Conservation (phyloP, 2,797 vertebrate genomes). For the Hephaestus fuliginosus region DNA sequence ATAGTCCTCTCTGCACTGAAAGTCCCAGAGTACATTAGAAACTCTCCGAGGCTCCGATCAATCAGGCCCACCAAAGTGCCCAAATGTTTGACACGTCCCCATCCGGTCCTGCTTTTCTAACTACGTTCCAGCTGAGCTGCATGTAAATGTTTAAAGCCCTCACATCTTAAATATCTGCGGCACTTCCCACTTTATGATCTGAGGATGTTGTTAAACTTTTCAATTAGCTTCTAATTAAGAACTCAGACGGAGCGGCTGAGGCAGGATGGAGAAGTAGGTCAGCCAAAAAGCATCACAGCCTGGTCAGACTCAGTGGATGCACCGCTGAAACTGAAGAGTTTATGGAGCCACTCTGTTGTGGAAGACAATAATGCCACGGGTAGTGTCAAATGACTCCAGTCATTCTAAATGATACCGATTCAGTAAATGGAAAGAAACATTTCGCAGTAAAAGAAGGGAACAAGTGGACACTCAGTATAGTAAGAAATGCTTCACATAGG, state of each 20-base stretch:
- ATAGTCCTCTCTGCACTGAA: conserved; percentile 19
- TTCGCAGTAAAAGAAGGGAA: not conserved
- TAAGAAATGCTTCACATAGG: no score
- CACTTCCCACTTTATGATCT: conserved; percentile 47
- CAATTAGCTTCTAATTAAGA: conserved; percentile 62
- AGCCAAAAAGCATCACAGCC: conserved; percentile 17
- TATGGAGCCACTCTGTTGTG: not conserved
- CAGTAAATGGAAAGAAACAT: not conserved
- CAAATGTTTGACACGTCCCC: conserved; percentile 47
- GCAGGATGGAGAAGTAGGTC: conserved; percentile 41
- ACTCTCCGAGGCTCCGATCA: conserved; percentile 58
- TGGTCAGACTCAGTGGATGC: not conserved
- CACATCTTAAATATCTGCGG: conserved; percentile 50
- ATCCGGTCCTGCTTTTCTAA: conserved; percentile 29
- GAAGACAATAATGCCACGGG: not conserved
- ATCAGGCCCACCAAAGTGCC: conserved; percentile 48
- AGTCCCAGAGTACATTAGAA: conserved; percentile 42
- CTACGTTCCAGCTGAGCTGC: conserved; percentile 17
- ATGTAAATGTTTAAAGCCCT: conserved; percentile 54
- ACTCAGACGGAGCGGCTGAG: conserved; percentile 33
- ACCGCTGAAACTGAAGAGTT: not conserved
- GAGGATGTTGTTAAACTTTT: conserved; percentile 59
- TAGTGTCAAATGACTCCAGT: not conserved
- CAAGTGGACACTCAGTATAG: not conserved
- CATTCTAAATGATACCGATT: not conserved